These are phyloP conservation scores for Drosophila subquinaria DNA, from an alignment of 2,888 invertebrate genomes.

Conservation along the genomic window DNA sequence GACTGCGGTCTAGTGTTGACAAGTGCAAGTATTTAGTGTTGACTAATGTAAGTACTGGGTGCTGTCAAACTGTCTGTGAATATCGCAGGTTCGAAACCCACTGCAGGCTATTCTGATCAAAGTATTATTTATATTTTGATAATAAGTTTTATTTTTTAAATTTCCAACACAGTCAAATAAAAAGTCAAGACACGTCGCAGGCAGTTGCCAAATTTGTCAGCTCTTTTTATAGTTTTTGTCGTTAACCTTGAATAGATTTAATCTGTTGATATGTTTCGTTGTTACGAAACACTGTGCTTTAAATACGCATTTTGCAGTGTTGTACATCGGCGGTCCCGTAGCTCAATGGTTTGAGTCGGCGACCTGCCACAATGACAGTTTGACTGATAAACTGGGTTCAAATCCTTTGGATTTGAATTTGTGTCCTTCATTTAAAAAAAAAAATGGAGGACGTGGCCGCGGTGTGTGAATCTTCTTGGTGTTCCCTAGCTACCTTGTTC, in stretches of 20 bases:
- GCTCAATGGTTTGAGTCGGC: not conserved
- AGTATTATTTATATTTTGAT: not conserved
- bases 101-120: not conserved
- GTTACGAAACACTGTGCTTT: slow-evolving; percentile 7
- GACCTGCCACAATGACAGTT: not conserved
- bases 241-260: slow-evolving; percentile 12
- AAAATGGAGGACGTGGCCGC: too few species aligned
- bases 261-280: not conserved
- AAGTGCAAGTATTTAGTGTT: not conserved
- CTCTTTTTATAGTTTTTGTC: slow-evolving; percentile 11
- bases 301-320: not conserved
- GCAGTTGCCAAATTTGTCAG: slow-evolving; percentile 8
- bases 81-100: not conserved
- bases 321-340: not conserved
- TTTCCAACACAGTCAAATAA: not conserved
- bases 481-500: too few species aligned
- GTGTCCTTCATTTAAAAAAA: not conserved
- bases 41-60: not conserved
- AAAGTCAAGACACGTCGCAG: slow-evolving; percentile 19
- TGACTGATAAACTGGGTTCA: not conserved
- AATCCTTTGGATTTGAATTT: not conserved
- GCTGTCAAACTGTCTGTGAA: not conserved
- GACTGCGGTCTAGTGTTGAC: slow-evolving; percentile 11
- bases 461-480: too few species aligned
- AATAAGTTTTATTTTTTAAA: not conserved